phyloP scores from a whole-genome alignment of 2,888 invertebrate genomes.

The Leucozona laternaria region DNA sequence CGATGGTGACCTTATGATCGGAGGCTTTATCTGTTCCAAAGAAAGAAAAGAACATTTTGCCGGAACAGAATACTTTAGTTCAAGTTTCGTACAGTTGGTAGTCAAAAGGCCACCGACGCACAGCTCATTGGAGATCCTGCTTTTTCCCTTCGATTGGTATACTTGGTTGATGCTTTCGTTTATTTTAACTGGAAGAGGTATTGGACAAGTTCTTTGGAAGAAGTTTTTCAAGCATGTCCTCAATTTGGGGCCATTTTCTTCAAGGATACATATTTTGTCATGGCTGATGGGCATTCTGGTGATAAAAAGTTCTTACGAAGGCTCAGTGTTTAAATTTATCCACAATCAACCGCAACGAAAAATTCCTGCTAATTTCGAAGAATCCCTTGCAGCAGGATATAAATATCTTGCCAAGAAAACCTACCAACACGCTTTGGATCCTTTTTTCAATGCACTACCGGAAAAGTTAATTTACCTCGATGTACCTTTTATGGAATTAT shows the following conservation, averaged over 20 bases:
- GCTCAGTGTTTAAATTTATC: constrained; percentile 8
- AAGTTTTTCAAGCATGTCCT: not conserved
- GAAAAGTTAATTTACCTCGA: not conserved
- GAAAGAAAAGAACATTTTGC: not conserved
- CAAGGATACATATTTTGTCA: not conserved
- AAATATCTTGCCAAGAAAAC: constrained; percentile 4
- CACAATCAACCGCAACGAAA: constrained; percentile 3
- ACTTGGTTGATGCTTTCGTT: constrained; percentile 15
- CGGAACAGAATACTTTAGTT: not conserved
- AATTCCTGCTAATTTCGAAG: constrained; percentile 3
- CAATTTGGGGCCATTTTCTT: not conserved
- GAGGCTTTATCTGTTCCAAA: constrained; percentile 6
- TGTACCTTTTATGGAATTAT: not conserved
- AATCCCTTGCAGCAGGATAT: not conserved
- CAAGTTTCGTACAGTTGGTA: not conserved
- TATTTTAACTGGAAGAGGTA: not conserved
- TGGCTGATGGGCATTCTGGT: constrained; percentile 6
- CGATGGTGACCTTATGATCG: constrained; percentile 10
- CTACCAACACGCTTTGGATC: not conserved
- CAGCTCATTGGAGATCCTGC: not conserved
- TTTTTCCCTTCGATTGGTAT: constrained; percentile 12
- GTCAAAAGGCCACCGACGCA: not conserved
- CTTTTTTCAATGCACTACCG: not conserved
- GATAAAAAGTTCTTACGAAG: constrained; percentile 7
- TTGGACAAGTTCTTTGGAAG: constrained; percentile 2